Evolutionary conservation across 2,797 vertebrate genomes (phyloP).

Genomic region (Hylomyscus alleni): DNA sequence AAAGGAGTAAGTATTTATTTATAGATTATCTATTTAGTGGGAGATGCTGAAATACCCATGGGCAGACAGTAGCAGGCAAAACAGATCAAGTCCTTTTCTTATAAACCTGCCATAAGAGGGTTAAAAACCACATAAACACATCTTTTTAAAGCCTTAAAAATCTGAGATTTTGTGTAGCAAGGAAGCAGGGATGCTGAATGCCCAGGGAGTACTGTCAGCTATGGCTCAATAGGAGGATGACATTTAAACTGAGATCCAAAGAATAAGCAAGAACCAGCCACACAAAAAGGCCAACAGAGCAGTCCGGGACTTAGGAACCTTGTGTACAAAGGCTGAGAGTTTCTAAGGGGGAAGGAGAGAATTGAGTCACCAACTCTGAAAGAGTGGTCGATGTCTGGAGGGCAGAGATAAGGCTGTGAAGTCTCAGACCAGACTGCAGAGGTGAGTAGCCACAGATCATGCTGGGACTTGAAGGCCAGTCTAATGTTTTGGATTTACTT

Average conservation of each 20-base stretch:
- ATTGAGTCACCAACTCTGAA: neutral
- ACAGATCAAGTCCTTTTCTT: neutral
- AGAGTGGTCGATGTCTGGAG: slow-evolving; percentile 23
- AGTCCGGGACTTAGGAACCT: neutral
- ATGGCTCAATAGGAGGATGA: neutral
- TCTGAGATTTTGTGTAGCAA: neutral
- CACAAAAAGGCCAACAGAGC: neutral
- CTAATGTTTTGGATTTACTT: slow-evolving; percentile 43
- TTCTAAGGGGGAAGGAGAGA: neutral
- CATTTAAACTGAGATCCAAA: slow-evolving; percentile 73
- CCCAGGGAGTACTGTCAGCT: neutral
- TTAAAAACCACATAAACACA: neutral
- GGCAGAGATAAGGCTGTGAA: slow-evolving; percentile 64
- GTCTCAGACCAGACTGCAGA: neutral
- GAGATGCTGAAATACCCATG: neutral
- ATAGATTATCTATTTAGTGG: neutral
- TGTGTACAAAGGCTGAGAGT: slow-evolving; percentile 24
- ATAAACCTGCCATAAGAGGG: neutral
- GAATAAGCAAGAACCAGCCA: neutral
- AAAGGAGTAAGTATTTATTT: neutral
- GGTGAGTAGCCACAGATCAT: neutral
- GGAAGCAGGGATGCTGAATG: neutral
- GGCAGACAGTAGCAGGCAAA: neutral
- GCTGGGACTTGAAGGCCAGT: neutral
- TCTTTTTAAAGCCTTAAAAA: neutral